These are phyloP conservation scores for Chloropsis hardwickii DNA, from an alignment of 2,113 vertebrate species.

Conservation along the genomic window DNA sequence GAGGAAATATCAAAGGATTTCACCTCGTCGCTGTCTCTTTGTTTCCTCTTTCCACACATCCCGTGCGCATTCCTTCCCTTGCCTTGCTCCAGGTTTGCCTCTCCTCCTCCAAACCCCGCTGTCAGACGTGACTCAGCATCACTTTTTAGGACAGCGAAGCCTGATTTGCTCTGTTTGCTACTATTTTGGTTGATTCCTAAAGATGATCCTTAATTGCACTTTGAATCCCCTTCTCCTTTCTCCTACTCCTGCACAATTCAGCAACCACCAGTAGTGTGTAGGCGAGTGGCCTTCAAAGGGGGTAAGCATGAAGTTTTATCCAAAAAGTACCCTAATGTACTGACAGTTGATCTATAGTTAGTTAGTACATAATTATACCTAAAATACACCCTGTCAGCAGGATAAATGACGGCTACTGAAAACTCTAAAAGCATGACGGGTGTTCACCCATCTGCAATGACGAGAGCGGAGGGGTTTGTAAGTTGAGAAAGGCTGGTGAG, in stretches of 20 bases:
- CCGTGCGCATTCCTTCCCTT: background rate
- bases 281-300: conserved; percentile 42
- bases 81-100: background rate
- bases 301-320: conserved; percentile 54
- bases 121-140: background rate
- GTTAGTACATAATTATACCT: conserved; percentile 67
- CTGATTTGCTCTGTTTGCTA: background rate
- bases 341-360: conserved; percentile 67
- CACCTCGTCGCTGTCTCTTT: conserved; percentile 32
- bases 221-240: background rate
- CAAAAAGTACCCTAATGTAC: conserved; percentile 47
- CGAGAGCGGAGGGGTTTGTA: conserved; percentile 48
- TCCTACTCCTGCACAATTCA: background rate
- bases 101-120: background rate
- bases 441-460: conserved; percentile 61
- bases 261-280: conserved; percentile 1
- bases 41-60: conserved; percentile 48
- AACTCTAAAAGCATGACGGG: conserved; percentile 54
- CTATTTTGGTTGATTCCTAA: background rate
- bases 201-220: background rate
- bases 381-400: conserved; percentile 62
- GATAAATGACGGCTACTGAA: conserved; percentile 63
- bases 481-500: conserved; percentile 52
- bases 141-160: background rate
- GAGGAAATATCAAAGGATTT: conserved; percentile 44